Percentiles rank a stretch among this genome's conserved stretches.
phyloP scores from a whole-genome alignment of 2,797 vertebrate species.

The Myotis findleyi region DNA sequence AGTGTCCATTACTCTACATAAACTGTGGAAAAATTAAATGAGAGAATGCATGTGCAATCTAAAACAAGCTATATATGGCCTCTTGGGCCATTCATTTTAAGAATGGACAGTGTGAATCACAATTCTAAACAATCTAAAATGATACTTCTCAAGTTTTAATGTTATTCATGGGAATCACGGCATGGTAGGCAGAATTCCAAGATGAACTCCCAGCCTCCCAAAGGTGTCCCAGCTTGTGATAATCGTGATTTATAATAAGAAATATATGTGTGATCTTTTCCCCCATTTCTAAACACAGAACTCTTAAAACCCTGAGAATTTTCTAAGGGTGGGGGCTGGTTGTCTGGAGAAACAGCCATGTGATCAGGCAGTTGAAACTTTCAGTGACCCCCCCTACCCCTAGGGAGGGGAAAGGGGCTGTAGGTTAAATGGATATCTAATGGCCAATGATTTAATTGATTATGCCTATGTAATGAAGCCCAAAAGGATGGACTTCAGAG shows the following conservation, averaged over 20 bases:
- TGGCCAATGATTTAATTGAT: neutral
- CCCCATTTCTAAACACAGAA: neutral
- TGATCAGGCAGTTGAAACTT: too few relatives aligned
- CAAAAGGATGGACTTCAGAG: neutral
- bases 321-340: neutral
- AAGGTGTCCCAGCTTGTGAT: neutral
- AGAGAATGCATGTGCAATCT: neutral
- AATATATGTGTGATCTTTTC: neutral
- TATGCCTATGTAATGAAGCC: neutral
- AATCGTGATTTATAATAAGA: neutral
- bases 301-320: neutral
- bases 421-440: neutral
- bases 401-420: neutral
- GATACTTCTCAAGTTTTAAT: neutral
- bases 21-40: neutral
- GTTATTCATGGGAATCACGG: neutral
- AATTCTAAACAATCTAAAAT: neutral
- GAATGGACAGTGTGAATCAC: neutral
- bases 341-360: too few relatives aligned
- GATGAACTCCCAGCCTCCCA: neutral
- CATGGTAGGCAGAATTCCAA: neutral
- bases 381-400: too few relatives aligned
- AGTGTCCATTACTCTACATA: neutral
- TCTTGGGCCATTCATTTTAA: neutral
- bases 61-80: neutral